phyloP scores from a whole-genome alignment of 2,113 vertebrate genomes.

The Sylvia atricapilla region DNA sequence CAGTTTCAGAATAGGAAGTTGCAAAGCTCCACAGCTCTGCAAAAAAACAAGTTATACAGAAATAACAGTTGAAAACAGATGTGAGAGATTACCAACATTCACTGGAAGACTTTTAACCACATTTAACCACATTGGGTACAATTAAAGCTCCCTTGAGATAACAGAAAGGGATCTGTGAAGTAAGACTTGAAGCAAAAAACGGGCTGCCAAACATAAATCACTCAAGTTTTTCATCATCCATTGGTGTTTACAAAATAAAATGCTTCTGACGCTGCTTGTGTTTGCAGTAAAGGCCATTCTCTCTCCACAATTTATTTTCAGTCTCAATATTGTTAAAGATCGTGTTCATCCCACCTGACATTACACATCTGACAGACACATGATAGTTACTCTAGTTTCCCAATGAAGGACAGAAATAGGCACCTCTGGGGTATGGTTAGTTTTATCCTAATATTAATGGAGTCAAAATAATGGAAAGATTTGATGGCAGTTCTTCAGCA shows the following conservation, averaged over 20 bases:
- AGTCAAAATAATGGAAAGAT: background rate
- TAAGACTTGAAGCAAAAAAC: background rate
- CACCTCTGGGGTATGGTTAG: background rate
- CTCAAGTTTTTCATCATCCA: background rate
- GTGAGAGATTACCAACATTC: background rate
- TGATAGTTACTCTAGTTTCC: background rate
- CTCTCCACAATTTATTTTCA: background rate
- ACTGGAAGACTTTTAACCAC: background rate
- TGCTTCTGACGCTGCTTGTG: background rate
- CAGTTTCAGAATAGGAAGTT: background rate
- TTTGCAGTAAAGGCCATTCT: background rate
- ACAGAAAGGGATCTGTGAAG: background rate
- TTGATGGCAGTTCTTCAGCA: background rate
- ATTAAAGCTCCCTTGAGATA: background rate
- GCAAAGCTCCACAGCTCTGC: background rate
- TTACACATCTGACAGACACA: background rate
- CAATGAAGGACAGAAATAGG: background rate
- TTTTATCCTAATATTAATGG: background rate
- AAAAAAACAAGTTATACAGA: background rate
- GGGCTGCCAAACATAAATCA: background rate
- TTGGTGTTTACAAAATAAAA: background rate
- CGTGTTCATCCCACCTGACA: background rate
- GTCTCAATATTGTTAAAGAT: background rate
- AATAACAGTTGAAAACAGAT: background rate
- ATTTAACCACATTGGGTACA: background rate